phyloP scores from a whole-genome alignment of 1,140 invertebrate species.

The Oryctes rhinoceros region DNA sequence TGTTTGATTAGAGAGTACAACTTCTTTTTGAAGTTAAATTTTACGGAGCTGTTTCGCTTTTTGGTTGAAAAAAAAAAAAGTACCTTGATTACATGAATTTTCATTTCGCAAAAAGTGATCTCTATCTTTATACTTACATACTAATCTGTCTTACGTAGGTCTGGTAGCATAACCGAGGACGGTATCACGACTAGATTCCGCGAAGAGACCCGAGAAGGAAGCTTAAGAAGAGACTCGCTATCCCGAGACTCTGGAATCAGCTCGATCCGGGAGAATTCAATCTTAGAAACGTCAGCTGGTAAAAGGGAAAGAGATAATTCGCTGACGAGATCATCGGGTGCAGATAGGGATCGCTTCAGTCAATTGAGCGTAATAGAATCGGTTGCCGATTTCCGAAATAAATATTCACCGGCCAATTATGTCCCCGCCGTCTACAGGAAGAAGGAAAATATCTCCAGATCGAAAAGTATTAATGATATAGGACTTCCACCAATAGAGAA shows the following conservation, averaged over 20 bases:
- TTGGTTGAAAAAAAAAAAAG: not conserved
- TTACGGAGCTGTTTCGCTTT: not conserved
- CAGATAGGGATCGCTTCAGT: slow-evolving; percentile 37
- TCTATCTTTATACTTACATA: not conserved
- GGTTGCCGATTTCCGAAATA: slow-evolving; percentile 68
- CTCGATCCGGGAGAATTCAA: slow-evolving; percentile 54
- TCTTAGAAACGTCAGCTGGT: slow-evolving; percentile 47
- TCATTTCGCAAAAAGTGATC: too few species aligned
- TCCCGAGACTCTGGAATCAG: slow-evolving; percentile 54
- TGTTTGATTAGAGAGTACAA: too few species aligned
- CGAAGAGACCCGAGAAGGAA: slow-evolving; percentile 55
- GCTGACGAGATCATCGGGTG: slow-evolving; percentile 49
- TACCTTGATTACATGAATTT: too few species aligned
- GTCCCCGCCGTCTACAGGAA: slow-evolving; percentile 66
- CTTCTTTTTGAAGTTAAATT: not conserved
- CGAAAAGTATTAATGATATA: slow-evolving; percentile 67
- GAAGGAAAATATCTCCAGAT: slow-evolving; percentile 61
- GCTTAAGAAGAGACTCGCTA: slow-evolving; percentile 51
- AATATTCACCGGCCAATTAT: slow-evolving; percentile 71
- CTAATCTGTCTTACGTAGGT: slow-evolving; percentile 48
- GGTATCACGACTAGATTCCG: slow-evolving; percentile 55
- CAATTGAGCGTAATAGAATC: slow-evolving; percentile 58
- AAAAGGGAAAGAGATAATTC: slow-evolving; percentile 55
- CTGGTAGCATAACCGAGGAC: slow-evolving; percentile 58
- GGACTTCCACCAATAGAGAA: slow-evolving; percentile 57